Conservation (phyloP, 2,797 vertebrate genomes). For the Tapirus indicus region DNA sequence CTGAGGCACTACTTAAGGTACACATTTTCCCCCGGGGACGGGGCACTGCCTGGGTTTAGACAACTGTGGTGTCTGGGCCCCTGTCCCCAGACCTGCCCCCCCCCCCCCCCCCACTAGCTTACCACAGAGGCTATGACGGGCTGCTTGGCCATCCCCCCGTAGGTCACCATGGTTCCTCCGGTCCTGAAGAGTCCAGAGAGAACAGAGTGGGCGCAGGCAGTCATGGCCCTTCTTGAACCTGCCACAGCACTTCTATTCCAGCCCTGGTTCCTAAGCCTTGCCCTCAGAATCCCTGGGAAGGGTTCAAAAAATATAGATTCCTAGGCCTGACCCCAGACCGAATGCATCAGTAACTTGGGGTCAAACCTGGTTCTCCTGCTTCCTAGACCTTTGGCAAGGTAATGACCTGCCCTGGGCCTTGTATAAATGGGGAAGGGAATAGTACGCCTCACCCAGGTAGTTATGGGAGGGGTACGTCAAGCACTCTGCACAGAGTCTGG, state of each 20-base stretch:
- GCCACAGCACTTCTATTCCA: neutral
- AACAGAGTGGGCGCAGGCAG: neutral
- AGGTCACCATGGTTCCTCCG: slow-evolving; percentile 97
- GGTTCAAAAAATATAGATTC: neutral
- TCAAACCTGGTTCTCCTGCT: neutral
- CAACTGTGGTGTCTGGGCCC: neutral
- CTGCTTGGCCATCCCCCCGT: slow-evolving; percentile 98
- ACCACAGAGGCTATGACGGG: slow-evolving; percentile 96
- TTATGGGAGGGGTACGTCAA: neutral
- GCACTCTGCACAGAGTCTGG: neutral
- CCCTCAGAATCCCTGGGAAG: slow-evolving; percentile 24
- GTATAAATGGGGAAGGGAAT: neutral
- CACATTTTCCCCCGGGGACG: too few species aligned
- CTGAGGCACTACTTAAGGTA: neutral
- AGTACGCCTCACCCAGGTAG: neutral
- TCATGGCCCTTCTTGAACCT: neutral
- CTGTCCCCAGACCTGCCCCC: neutral
- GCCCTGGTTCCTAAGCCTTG: neutral
- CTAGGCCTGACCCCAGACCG: neutral
- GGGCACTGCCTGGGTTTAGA: neutral
- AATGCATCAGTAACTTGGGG: neutral
- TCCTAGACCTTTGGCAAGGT: neutral
- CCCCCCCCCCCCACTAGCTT: slow-evolving; percentile 80
- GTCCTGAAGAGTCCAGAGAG: slow-evolving; percentile 86
- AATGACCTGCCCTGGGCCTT: neutral